A percentile compares a stretch with the other conserved stretches of the same genome.
These are phyloP conservation scores for Acanthis flammea DNA, from an alignment of 2,797 vertebrate genomes.

Conservation along the genomic window DNA sequence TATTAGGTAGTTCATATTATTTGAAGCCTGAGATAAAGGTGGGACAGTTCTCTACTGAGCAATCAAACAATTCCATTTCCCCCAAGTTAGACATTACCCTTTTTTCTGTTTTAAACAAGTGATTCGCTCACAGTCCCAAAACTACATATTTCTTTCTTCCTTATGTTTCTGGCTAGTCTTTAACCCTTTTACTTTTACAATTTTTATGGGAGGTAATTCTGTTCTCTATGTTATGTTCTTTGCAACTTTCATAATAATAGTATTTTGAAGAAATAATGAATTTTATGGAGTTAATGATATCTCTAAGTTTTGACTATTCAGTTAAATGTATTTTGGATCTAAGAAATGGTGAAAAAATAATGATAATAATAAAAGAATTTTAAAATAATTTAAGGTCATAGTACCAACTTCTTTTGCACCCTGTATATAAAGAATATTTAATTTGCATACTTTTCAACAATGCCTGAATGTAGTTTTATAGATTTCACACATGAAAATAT, in stretches of 20 bases:
- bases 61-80: background rate
- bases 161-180: background rate
- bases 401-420: background rate
- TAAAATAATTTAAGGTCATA: background rate
- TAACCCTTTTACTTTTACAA: background rate
- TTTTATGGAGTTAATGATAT: background rate
- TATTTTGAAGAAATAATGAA: background rate
- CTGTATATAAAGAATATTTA: background rate
- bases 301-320: background rate
- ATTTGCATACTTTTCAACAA: background rate
- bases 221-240: background rate
- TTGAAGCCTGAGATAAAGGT: background rate
- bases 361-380: background rate
- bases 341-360: background rate
- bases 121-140: background rate
- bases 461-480: background rate
- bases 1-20: background rate
- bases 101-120: background rate
- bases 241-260: background rate
- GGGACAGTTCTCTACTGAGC: background rate
- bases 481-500: background rate
- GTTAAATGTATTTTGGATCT: background rate
- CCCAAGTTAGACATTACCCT: slow-evolving; percentile 11
- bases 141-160: background rate
- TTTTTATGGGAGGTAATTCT: background rate